phyloP scores from a whole-genome alignment of 2,797 vertebrate species.

The Sandelia bainsii region DNA sequence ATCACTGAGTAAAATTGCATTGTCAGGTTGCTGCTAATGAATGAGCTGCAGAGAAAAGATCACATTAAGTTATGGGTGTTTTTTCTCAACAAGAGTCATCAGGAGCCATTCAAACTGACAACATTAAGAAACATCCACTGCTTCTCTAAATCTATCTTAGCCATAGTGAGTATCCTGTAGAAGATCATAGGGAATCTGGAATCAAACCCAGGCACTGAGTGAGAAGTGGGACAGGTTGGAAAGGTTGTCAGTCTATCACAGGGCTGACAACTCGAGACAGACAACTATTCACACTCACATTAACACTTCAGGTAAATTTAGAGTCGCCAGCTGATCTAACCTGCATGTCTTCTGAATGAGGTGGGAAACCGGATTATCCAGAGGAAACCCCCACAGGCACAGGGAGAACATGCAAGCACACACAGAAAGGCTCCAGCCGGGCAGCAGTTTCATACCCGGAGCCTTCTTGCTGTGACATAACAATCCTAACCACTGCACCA shows the following conservation, averaged over 20 bases:
- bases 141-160: slow-evolving; percentile 40
- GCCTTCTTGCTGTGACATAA: neutral
- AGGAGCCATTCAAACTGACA: slow-evolving; percentile 33
- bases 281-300: neutral
- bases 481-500: neutral
- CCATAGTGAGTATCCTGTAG: too few species aligned
- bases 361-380: neutral
- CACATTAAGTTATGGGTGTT: neutral
- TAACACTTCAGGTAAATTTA: neutral
- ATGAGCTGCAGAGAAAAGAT: slow-evolving; percentile 28
- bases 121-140: slow-evolving; percentile 46
- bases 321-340: neutral
- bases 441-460: neutral
- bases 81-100: slow-evolving; percentile 27
- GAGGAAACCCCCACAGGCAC: too few species aligned
- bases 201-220: too few species aligned
- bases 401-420: neutral
- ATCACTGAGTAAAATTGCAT: neutral
- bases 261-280: too few species aligned
- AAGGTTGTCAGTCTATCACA: too few species aligned
- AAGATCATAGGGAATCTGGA: too few species aligned
- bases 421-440: neutral
- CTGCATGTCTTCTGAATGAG: too few species aligned
- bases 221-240: too few species aligned
- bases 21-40: slow-evolving; percentile 2